Evolutionary conservation across 1,140 invertebrate genomes (phyloP), one percentile per base, ranked within the genome.

Genomic region (Achatina immaculata): DNA sequence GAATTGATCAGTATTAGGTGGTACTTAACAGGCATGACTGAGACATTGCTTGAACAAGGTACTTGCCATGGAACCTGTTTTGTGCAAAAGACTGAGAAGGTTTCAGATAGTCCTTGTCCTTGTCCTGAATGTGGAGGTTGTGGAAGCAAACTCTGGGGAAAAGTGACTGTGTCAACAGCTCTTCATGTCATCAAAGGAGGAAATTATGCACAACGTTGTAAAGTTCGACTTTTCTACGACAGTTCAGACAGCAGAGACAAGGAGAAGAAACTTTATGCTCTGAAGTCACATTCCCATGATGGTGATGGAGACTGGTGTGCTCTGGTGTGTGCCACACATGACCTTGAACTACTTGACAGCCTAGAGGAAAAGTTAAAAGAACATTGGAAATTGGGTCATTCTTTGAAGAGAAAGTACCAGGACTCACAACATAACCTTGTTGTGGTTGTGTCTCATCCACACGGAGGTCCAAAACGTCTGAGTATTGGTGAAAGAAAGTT

Each of bases 381-480:
- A n/a, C n/a, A n/a, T n/a, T n/a, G n/a, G n/a, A n/a, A n/a, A n/a
- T n/a, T n/a, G n/a, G n/a, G n/a, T n/a, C n/a, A n/a, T n/a, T n/a
- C n/a, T n/a, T n/a, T n/a, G n/a, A n/a, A n/a, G 28, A 28, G 31
- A 19, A 66, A 28, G 62, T 66, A 66, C 62, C 19, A 66, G 31
- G 62, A 28, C 28, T 9, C 14, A 7, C 19, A 19, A 9, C 14
- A 14, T 28, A 14, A 28, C 7, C 62, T 66, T 66, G 62, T 66
- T 19, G 62, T 66, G 14, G 62, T 66, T 66, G 62, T 66, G 11
- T 19, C 19, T 66, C 62, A 66, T n/a, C n/a, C n/a, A n/a, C n/a
- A n/a, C n/a, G n/a, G n/a, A n/a, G n/a, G n/a, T n/a, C n/a, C n/a
- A n/a, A n/a, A n/a, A n/a, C n/a, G n/a, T n/a, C n/a, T n/a, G n/a